Evolutionary conservation across 2,797 vertebrate species (phyloP).

Genomic region (Amphiprion clarkii): DNA sequence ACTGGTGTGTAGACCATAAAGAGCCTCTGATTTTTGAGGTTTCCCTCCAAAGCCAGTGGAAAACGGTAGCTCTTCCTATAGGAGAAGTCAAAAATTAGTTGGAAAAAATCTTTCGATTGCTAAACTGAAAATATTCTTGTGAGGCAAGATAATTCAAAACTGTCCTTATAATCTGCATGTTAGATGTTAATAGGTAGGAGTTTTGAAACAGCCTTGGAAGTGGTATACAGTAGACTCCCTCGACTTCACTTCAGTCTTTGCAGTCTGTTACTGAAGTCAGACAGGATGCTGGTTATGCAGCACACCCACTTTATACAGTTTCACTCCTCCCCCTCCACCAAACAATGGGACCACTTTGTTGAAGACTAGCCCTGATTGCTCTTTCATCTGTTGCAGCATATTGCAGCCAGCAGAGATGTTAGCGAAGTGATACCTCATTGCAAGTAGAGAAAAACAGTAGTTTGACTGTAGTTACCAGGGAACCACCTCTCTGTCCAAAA

Average conservation of each 20-base stretch:
- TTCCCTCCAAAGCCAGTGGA: no score
- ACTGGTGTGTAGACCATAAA: no score
- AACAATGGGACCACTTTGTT: conserved; percentile 64
- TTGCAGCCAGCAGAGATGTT: neutral
- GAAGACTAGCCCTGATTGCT: neutral
- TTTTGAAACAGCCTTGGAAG: neutral
- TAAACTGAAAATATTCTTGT: no score
- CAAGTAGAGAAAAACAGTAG: neutral
- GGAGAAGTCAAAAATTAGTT: no score
- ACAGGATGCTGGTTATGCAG: conserved; percentile 63
- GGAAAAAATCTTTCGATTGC: no score
- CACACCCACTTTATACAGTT: conserved; percentile 49
- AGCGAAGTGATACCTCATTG: neutral
- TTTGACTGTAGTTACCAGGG: neutral
- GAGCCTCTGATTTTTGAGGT: no score
- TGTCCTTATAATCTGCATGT: no score
- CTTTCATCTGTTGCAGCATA: conserved; percentile 12
- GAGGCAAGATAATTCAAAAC: no score
- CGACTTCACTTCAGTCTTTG: neutral
- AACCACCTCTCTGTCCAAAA: neutral
- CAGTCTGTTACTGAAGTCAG: conserved; percentile 41
- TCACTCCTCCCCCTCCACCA: conserved; percentile 43
- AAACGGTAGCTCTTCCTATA: no score
- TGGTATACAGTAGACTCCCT: conserved; percentile 1
- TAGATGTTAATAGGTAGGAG: no score